These are phyloP conservation scores for Limnephilus marmoratus DNA, from an alignment of 2,888 invertebrate species.

Conservation along the genomic window DNA sequence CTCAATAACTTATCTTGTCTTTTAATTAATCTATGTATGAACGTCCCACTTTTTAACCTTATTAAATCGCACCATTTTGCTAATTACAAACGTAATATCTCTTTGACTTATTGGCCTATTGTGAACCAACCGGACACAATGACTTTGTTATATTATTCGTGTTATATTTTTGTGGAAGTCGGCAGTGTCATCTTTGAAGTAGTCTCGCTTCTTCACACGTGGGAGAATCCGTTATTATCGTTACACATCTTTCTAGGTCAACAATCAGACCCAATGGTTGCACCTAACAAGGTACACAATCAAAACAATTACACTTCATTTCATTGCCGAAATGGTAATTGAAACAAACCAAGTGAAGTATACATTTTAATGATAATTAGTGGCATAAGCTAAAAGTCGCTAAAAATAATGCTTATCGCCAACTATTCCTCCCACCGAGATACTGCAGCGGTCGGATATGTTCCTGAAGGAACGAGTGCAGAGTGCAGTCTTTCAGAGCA, in stretches of 20 bases:
- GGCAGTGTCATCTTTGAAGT: background rate
- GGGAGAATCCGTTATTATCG: constrained; percentile 6
- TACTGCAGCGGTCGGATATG: no score
- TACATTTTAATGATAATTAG: background rate
- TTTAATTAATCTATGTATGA: no score
- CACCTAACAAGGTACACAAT: background rate
- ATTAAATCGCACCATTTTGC: no score
- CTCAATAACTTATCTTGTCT: no score
- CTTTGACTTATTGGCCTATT: background rate
- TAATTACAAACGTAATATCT: no score
- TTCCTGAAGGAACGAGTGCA: no score
- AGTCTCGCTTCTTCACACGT: background rate
- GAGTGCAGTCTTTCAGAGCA: no score
- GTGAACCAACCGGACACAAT: background rate
- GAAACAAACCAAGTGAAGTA: background rate
- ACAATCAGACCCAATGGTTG: background rate
- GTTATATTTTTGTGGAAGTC: background rate
- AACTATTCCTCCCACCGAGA: no score
- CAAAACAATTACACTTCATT: background rate
- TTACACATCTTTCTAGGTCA: background rate
- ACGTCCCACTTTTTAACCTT: no score
- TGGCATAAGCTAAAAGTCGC: background rate
- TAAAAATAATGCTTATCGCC: no score
- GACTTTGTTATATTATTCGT: background rate
- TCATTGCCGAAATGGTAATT: background rate